Evolutionary conservation across 2,888 invertebrate genomes (phyloP).

Genomic region (Mythimna vitellina): DNA sequence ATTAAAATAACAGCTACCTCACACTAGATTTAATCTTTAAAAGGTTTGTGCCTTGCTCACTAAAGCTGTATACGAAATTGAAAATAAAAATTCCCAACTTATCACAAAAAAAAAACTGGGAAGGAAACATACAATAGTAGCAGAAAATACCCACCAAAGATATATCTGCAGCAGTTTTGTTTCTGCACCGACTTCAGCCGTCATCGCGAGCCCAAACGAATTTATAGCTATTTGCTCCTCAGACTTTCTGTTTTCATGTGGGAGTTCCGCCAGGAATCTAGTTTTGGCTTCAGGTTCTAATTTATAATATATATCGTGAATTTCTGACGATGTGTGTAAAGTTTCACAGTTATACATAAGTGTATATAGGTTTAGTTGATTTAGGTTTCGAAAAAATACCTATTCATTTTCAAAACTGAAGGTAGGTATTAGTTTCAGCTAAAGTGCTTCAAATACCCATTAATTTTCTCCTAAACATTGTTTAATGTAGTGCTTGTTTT

Average conservation of each 20-base stretch:
- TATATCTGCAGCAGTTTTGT: slow-evolving; percentile 85
- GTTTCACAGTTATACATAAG: neutral
- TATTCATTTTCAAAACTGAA: neutral
- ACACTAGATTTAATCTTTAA: neutral
- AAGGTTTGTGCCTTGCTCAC: neutral
- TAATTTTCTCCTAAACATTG: neutral
- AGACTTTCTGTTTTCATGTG: slow-evolving; percentile 65
- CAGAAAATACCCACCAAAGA: slow-evolving; percentile 82
- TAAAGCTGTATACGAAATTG: slow-evolving; percentile 20
- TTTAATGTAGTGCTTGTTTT: slow-evolving; percentile 18
- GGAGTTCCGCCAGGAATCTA: slow-evolving; percentile 60
- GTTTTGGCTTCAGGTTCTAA: slow-evolving; percentile 56
- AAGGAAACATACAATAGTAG: slow-evolving; percentile 72
- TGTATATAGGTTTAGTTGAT: neutral
- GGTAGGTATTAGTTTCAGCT: neutral
- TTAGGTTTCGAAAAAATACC: neutral
- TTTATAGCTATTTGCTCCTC: slow-evolving; percentile 87
- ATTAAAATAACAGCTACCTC: neutral
- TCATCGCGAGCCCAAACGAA: slow-evolving; percentile 83
- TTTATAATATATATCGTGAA: slow-evolving; percentile 40
- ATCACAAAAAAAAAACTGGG: slow-evolving; percentile 61
- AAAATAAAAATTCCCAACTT: slow-evolving; percentile 56
- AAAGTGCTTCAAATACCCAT: slow-evolving; percentile 17
- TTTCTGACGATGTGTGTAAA: slow-evolving; percentile 8
- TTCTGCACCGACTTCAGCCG: slow-evolving; percentile 86